A percentile compares a stretch with the other conserved stretches of the same genome.
Conservation (phyloP, 2,797 vertebrate species). For the Enteromius unitaeniatus region DNA sequence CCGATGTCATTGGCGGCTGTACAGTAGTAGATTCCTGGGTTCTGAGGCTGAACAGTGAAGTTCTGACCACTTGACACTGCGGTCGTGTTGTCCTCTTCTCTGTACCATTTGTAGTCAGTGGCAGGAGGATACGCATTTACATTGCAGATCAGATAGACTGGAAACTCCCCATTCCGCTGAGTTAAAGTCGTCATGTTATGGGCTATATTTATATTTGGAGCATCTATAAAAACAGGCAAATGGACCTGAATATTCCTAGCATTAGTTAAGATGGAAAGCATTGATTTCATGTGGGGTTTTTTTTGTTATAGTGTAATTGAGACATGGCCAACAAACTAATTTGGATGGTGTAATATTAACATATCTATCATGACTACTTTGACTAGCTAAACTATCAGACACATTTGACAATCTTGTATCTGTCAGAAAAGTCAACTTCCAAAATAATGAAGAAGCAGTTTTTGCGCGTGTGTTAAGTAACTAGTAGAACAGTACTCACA, state of each 20-base stretch:
- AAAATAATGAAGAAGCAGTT: background rate
- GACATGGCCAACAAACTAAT: background rate
- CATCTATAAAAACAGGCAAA: slow-evolving; percentile 61
- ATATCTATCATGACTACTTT: background rate
- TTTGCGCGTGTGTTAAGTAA: background rate
- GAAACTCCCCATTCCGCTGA: accelerated
- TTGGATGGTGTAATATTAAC: background rate
- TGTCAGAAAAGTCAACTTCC: background rate
- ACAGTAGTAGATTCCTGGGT: slow-evolving; percentile 72
- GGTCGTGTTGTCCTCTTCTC: accelerated
- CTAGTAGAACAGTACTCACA: slow-evolving; percentile 64
- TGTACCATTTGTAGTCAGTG: slow-evolving; percentile 61
- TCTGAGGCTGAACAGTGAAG: slow-evolving; percentile 60
- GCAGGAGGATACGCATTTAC: slow-evolving; percentile 59
- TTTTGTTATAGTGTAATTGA: background rate
- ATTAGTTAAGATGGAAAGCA: background rate
- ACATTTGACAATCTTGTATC: background rate
- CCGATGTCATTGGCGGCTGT: slow-evolving; percentile 56
- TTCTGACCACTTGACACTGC: accelerated
- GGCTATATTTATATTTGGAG: slow-evolving; percentile 62
- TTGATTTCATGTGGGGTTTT: no score
- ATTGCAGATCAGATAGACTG: slow-evolving; percentile 68
- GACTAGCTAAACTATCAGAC: background rate
- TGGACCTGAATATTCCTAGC: background rate
- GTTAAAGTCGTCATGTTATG: slow-evolving; percentile 27